phyloP scores from a whole-genome alignment of 2,797 vertebrate species.

The Cyprinodon diabolis region DNA sequence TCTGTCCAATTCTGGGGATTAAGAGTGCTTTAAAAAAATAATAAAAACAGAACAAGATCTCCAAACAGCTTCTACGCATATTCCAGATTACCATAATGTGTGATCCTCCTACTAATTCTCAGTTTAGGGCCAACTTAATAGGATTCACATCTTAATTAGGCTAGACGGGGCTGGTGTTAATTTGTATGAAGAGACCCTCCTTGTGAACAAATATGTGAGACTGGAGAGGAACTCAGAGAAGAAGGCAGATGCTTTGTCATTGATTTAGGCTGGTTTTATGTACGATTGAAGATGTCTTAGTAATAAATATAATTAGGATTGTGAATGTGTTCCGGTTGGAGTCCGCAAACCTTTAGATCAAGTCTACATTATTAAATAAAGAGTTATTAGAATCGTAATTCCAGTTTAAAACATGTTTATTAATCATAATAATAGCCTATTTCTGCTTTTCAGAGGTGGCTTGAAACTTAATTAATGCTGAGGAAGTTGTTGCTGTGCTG shows the following conservation, averaged over 20 bases:
- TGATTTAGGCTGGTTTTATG: neutral
- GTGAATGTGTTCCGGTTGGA: neutral
- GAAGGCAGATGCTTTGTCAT: neutral
- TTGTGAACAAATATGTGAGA: neutral
- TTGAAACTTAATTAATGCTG: too few species aligned
- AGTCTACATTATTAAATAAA: neutral
- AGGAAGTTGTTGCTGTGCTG: too few species aligned
- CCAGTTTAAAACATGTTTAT: neutral
- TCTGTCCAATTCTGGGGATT: too few species aligned
- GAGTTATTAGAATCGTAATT: neutral
- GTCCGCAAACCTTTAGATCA: neutral
- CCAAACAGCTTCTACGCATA: neutral
- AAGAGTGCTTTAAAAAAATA: too few species aligned
- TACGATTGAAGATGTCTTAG: neutral
- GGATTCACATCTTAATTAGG: constrained; percentile 10
- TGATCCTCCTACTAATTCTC: constrained; percentile 3
- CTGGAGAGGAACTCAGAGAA: neutral
- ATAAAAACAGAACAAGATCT: constrained; percentile 6
- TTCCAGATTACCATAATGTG: neutral
- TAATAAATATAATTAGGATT: neutral
- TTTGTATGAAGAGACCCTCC: neutral
- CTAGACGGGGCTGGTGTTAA: constrained; percentile 7
- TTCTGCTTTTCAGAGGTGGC: neutral
- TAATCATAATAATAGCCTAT: neutral
- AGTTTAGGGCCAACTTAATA: constrained; percentile 1